These are phyloP conservation scores for Chaetura pelagica DNA, from an alignment of 2,113 vertebrate species.

Conservation along the genomic window DNA sequence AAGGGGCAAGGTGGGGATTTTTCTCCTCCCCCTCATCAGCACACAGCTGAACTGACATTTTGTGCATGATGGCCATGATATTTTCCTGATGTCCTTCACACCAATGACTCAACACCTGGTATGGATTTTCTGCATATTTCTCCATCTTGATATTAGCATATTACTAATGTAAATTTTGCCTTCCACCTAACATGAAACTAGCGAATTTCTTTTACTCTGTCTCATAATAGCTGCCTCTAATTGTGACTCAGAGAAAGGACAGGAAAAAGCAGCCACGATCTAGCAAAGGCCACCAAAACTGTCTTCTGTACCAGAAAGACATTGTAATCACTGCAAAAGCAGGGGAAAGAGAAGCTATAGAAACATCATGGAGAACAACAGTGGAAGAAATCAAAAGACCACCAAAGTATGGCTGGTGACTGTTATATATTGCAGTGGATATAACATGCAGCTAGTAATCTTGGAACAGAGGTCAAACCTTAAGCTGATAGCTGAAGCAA, in stretches of 20 bases:
- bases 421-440: background rate
- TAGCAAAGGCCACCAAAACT: background rate
- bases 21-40: background rate
- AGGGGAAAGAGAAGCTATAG: background rate
- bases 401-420: background rate
- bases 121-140: background rate
- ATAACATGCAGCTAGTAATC: background rate
- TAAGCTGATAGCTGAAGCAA: background rate
- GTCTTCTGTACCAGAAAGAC: background rate
- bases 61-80: background rate
- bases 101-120: background rate
- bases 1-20: background rate
- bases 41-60: background rate
- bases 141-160: background rate
- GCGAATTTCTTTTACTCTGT: background rate
- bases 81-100: background rate
- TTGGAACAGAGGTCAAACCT: background rate
- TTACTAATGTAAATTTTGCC: background rate
- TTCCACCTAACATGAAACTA: background rate
- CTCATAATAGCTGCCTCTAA: background rate
- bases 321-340: background rate
- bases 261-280: background rate
- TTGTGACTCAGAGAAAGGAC: background rate
- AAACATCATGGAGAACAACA: background rate
- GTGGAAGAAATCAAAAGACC: background rate